Base-by-base conservation (phyloP, 1,140 invertebrate species). In the Maconellicoccus hirsutus region DNA sequence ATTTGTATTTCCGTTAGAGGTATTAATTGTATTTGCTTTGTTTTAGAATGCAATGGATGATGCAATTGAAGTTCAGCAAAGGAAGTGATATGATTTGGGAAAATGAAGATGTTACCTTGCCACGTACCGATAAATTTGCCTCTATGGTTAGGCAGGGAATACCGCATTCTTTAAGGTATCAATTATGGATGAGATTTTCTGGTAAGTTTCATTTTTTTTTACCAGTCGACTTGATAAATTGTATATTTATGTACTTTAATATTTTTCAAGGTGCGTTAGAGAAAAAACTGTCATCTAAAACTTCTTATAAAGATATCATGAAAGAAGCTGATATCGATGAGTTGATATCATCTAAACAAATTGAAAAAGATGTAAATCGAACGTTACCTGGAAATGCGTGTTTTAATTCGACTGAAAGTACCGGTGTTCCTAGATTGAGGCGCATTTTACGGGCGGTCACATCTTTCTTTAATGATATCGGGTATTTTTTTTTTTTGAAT, bases 331-430 rank as follows among this genome's bases (percentile, higher is more conserved):
- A 93, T 77, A 96, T 92, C 80, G 94, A 98, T 82, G 89, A 91
- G 73, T 80, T 97, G 25, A 93, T 96, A 83, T 95, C 93, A 23
- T 95, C 93, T 71, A 96, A 96, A 80, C 96, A 98, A 82, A 98
- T 99, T 76, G 96, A 98, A 83, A 98, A 98, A 83, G 96, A 99
- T 84, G 82, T 99, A 23, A 82, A 98, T 61, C 86, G 97, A 75
- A 98, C 95, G 72, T 87, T 99, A 84, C 98, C 98, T 8, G 93
- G 89, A 73, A 98, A 99, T 85, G 92, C 89, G n/a, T 99, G 96
- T 81, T 99, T 98, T 79, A 93, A 89, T 77, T 87, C 92, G 79
- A 86, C 90, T 25, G 90, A 89, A 75, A 93, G 93, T 73, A 96
- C 93, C 61, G 96, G 93, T 69, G 89, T 93, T 71, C 92, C 94